phyloP scores from a whole-genome alignment of 2,888 invertebrate species.

The Agapostemon virescens region DNA sequence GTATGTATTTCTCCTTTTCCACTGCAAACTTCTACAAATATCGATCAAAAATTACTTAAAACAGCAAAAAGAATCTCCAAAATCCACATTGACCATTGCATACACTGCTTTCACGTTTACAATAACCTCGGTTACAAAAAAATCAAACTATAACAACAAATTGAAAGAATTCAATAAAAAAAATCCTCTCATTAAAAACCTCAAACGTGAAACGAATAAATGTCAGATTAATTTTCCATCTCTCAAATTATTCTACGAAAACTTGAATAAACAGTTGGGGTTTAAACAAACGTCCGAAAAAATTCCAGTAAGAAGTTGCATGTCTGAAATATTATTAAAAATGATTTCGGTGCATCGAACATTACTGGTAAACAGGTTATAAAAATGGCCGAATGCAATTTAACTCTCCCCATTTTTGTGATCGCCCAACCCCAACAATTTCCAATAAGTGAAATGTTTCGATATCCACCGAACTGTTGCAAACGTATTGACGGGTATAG shows the following conservation, averaged over 20 bases:
- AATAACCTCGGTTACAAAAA: background rate
- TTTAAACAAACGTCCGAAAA: background rate
- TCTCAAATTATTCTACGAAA: background rate
- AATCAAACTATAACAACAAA: background rate
- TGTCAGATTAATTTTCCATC: background rate
- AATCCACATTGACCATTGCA: background rate
- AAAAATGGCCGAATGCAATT: conserved; percentile 14
- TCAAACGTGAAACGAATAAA: background rate
- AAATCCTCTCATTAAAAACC: background rate
- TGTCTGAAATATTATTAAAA: background rate
- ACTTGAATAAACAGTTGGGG: background rate
- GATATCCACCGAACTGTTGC: background rate
- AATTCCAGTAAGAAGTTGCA: background rate
- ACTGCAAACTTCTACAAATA: background rate
- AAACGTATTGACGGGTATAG: conserved; percentile 4
- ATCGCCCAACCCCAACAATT: background rate
- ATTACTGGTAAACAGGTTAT: background rate
- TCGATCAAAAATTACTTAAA: background rate
- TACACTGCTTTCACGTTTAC: background rate
- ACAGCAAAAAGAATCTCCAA: background rate
- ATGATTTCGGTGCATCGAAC: background rate
- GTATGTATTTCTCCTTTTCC: background rate
- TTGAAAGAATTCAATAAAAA: background rate
- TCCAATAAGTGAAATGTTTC: background rate
- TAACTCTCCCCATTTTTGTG: background rate